Conservation (phyloP, 2,113 vertebrate genomes). For the Todiramphus chloris region DNA sequence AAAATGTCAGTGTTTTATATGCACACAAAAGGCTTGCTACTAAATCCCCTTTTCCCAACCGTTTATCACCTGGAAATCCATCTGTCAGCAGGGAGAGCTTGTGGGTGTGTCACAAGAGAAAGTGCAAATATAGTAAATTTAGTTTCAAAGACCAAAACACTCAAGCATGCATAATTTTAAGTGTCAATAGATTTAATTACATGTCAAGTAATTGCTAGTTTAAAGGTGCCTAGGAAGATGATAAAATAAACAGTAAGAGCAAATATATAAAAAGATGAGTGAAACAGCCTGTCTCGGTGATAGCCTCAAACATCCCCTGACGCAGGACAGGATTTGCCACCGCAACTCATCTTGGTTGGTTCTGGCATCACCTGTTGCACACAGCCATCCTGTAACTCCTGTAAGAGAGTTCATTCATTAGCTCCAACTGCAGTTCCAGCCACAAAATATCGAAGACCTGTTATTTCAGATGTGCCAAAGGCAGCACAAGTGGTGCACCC, state of each 20-base stretch:
- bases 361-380: background rate
- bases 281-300: background rate
- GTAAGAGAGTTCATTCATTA: background rate
- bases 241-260: background rate
- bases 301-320: background rate
- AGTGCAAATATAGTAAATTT: background rate
- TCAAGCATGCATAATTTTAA: background rate
- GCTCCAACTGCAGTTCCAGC: background rate
- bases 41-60: background rate
- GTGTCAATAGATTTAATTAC: constrained; percentile 2
- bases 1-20: background rate
- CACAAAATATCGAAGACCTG: background rate
- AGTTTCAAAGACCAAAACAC: background rate
- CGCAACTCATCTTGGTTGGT: background rate
- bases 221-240: background rate
- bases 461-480: background rate
- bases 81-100: background rate
- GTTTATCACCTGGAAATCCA: background rate
- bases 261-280: background rate
- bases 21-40: background rate
- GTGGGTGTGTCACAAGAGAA: background rate
- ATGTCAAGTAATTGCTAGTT: background rate
- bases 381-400: background rate
- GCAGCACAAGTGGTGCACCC: background rate
- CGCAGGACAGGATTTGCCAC: background rate